Evolutionary conservation across 2,888 invertebrate genomes (phyloP).

Genomic region (Diloba caeruleocephala): DNA sequence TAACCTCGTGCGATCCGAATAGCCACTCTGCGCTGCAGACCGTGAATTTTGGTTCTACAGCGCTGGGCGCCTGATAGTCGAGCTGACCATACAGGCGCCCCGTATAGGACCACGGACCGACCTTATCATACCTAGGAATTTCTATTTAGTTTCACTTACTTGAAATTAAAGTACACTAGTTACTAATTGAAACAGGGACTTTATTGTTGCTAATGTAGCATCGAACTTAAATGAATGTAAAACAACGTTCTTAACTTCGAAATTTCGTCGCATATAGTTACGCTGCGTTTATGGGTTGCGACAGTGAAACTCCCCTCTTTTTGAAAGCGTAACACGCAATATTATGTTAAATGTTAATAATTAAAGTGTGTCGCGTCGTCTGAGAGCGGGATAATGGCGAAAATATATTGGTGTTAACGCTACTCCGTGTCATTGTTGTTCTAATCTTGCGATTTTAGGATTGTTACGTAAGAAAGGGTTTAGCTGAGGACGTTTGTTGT

Average conservation of each 20-base stretch:
- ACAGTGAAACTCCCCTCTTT: conserved; percentile 14
- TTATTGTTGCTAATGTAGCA: too few species aligned
- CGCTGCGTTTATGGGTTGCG: conserved; percentile 2
- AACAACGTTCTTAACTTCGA: background rate
- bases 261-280: background rate
- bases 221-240: background rate
- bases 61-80: too few species aligned
- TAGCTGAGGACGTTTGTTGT: conserved; percentile 6
- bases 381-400: conserved; percentile 42
- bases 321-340: conserved; percentile 32
- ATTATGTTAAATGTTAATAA: conserved; percentile 50
- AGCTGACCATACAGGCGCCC: too few species aligned
- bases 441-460: conserved; percentile 13
- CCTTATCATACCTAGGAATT: too few species aligned
- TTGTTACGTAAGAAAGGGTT: conserved; percentile 15
- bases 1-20: too few species aligned
- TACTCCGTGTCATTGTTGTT: conserved; percentile 11
- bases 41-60: too few species aligned
- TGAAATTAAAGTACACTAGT: too few species aligned
- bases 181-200: too few species aligned
- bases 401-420: conserved; percentile 37
- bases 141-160: too few species aligned
- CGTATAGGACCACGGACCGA: too few species aligned
- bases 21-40: too few species aligned
- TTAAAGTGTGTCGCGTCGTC: conserved; percentile 41